These are phyloP conservation scores for Apteryx mantelli DNA, from an alignment of 2,113 vertebrate species.

Conservation along the genomic window DNA sequence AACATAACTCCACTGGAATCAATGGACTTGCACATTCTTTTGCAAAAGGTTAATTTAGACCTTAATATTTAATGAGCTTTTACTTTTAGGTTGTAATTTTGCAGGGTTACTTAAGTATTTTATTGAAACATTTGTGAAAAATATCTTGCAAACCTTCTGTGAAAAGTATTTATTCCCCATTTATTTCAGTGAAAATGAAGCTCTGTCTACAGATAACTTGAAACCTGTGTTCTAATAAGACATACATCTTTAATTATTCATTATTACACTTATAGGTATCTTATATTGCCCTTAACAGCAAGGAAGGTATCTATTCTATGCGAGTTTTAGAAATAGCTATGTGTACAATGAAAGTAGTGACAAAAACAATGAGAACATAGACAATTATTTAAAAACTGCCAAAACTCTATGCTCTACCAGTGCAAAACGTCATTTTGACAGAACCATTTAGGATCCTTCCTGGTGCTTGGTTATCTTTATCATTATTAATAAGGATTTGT, in stretches of 20 bases:
- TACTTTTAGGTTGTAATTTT: conserved; percentile 13
- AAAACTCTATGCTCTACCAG: not conserved
- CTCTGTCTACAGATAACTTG: not conserved
- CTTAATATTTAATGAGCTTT: conserved; percentile 40
- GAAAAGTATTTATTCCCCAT: not conserved
- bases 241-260: conserved; percentile 53
- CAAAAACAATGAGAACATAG: not conserved
- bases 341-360: rapidly evolving
- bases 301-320: not conserved
- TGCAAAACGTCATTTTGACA: not conserved
- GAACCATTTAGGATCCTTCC: rapidly evolving
- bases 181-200: not conserved
- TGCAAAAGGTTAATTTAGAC: conserved; percentile 13
- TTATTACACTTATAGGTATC: conserved; percentile 50
- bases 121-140: conserved; percentile 9
- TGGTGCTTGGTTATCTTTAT: not conserved
- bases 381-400: not conserved
- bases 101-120: conserved; percentile 11
- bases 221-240: conserved; percentile 45
- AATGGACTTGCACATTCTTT: not conserved
- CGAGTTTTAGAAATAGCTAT: not conserved
- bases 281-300: conserved; percentile 20
- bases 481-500: rapidly evolving
- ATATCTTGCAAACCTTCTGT: not conserved
- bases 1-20: not conserved